phyloP scores from a whole-genome alignment of 1,140 invertebrate species.

The Harpegnathos saltator region DNA sequence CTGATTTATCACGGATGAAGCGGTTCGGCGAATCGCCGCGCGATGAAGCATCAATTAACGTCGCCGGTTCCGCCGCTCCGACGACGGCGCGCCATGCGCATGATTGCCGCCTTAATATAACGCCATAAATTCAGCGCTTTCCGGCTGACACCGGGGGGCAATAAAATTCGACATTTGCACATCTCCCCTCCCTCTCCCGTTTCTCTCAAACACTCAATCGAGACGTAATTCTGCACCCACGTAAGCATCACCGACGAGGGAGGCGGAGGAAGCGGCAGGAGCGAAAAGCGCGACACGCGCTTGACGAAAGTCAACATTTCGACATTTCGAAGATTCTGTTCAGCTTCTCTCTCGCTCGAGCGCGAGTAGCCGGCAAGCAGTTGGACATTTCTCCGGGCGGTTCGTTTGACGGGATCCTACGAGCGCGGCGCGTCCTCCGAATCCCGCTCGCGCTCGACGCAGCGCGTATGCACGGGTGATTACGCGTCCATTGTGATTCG shows the following conservation, averaged over 20 bases:
- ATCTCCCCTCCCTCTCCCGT: neutral
- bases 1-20: constrained; percentile 29
- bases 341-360: neutral
- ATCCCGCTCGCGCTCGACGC: neutral
- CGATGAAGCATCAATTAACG: constrained; percentile 46
- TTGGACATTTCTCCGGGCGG: neutral
- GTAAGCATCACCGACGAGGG: neutral
- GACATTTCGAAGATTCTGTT: neutral
- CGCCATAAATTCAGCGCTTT: constrained; percentile 13
- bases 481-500: constrained; percentile 35
- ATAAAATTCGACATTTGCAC: constrained; percentile 37
- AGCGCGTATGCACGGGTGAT: constrained; percentile 16
- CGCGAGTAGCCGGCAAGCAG: neutral
- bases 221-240: neutral
- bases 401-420: neutral
- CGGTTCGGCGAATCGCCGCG: constrained; percentile 11
- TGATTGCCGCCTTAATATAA: constrained; percentile 27
- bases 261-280: too few relatives aligned
- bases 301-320: constrained; percentile 13
- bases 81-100: neutral
- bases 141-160: constrained; percentile 7
- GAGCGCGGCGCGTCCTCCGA: neutral
- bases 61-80: neutral
- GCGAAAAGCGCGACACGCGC: neutral
- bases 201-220: neutral